These are phyloP conservation scores for Eupithecia exiguata DNA, from an alignment of 2,888 invertebrate genomes.

Conservation along the genomic window DNA sequence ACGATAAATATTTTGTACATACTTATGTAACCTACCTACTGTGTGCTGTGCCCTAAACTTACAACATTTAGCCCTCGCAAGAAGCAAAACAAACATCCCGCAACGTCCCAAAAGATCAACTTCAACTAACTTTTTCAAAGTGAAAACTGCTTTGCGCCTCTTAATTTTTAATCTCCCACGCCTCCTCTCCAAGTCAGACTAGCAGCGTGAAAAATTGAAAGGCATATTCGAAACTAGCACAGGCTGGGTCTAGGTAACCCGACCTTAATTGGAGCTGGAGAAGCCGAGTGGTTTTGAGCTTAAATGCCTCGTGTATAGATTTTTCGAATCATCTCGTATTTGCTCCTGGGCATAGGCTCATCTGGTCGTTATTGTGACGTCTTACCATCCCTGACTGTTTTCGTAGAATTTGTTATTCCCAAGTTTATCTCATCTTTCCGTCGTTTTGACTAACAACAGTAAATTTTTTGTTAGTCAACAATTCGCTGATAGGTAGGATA, in stretches of 20 bases:
- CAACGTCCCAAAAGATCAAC: background rate
- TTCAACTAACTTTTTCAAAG: background rate
- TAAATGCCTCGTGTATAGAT: constrained; percentile 4
- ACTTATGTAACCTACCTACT: too few species aligned
- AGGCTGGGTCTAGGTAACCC: constrained; percentile 28
- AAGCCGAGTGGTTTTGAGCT: constrained; percentile 20
- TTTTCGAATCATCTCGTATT: background rate
- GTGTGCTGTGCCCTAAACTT: background rate
- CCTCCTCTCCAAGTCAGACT: constrained; percentile 26
- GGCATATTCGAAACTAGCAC: constrained; percentile 28
- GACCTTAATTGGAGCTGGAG: constrained; percentile 34
- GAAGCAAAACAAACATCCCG: background rate
- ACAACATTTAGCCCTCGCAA: background rate
- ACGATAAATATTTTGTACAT: too few species aligned
- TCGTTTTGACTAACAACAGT: too few species aligned
- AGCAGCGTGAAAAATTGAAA: constrained; percentile 39
- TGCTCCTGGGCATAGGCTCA: background rate
- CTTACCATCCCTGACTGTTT: background rate
- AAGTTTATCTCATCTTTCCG: too few species aligned
- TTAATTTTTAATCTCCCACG: constrained; percentile 28
- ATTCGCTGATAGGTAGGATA: too few species aligned
- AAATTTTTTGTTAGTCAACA: too few species aligned
- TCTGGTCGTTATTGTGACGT: background rate
- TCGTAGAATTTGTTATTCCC: too few species aligned
- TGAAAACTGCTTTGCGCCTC: constrained; percentile 19